Base-by-base conservation (phyloP, 2,888 invertebrate genomes). In the Stenolophus ochropezus region DNA sequence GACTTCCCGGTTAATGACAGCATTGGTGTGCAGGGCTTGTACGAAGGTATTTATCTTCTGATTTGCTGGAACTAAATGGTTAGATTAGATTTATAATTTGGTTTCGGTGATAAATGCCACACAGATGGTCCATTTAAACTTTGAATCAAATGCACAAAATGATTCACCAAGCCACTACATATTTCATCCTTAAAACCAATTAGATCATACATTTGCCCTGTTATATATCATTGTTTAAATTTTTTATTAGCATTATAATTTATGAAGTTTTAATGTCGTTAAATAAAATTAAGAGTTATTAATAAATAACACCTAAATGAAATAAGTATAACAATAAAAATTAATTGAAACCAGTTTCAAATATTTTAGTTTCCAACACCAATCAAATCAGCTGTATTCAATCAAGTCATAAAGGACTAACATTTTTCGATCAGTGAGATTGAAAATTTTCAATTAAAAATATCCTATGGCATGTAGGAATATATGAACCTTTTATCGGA, bases 51-150 rank as follows among this genome's bases (percentile, higher is more conserved):
- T 25, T 21, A 61, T 61, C 61, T 61, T 61, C 61, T 25, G 21
- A 61, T 61, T 61, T 61, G 5, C 23, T 25, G 61, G 61, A 61
- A 61, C 61, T 21, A 61, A 61, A 14, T 61, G 61, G 61, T 61
- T 25, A 61, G 61, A 61, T 61, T 61, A 61, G 61, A 61, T 61
- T 61, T 61, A 61, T 61, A 61, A 61, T 61, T 61, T 23, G 61
- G 61, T 61, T 61, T 61, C n/a, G 23, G 61, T 61, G 61, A 61
- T 61, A 23, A 61, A 61, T 61, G 61, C 25, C 61, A 25, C n/a
- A 23, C 61, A 61, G 25, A 25, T 61, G 61, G 23, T 61, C 14
- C 61, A 61, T 61, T 21, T 61, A 61, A 61, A 61, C 21, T 61
- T 61, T 61, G 61, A 61, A 23, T 25, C n/a, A 61, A 61, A 23